Evolutionary conservation across 2,888 invertebrate species (phyloP), one percentile per base, ranked within the genome.

Genomic region (Timema podura): DNA sequence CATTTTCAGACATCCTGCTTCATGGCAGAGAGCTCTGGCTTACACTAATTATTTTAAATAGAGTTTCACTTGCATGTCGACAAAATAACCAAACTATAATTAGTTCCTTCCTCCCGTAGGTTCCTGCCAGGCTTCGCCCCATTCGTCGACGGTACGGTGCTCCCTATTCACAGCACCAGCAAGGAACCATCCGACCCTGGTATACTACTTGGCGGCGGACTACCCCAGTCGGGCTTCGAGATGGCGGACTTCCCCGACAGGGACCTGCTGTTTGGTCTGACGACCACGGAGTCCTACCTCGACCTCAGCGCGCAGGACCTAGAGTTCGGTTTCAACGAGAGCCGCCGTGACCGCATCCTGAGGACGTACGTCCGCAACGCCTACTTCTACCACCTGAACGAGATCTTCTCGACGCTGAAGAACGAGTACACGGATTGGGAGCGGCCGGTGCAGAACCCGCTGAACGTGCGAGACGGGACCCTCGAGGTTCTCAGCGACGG

Each of bases 341-440:
- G 91, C 75, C 88, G 91, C 75, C 85, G 91, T 69, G 91, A 91
- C 79, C 86, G 91, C 48, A 87, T 91, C 74, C 84, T 92, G 48
- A 87, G 91, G 83, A 96, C 95, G 66, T 92, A 93, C 82, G 96
- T 97, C 74, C 88, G 96, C 75, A 98, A 98, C 84, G 91, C 96
- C 71, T 98, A 93, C 83, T 91, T 92, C 80, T 98, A 92, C 83
- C 97, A 98, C 83, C 87, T 96, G 76, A 95, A 95, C 82, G 96
- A 97, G 84, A 95, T 95, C 79, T 93, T 94, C 82, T 95, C 96
- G 68, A 95, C 96, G 68, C 85, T 97, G 49, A 85, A 91, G 82
- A 96, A 97, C 81, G 96, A 97, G 82, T 98, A 98, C 83, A 96
- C 96, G 72, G 96, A 97, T 82, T 97, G 97, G 96, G 95, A 93